Evolutionary conservation across 1,140 invertebrate genomes (phyloP), one percentile per base, ranked within the genome.

Genomic region (Prorops nasuta): DNA sequence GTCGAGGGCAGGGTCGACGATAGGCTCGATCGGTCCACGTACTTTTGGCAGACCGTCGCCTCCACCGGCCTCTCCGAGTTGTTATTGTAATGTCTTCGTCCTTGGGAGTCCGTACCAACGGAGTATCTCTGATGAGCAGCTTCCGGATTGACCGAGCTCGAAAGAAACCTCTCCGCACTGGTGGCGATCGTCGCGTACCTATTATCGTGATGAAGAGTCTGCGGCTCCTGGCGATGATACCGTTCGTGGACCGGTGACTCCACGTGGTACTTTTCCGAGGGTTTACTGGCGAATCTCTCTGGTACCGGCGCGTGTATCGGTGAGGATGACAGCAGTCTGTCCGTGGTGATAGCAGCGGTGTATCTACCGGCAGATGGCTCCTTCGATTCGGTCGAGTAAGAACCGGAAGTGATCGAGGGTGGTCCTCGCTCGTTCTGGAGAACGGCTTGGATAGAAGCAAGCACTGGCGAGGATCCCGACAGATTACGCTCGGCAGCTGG

Each of bases 281-380:
- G 41, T 14, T 66, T 69, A 3, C 55, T 46, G 14, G 64, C 58
- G 40, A 73, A 77, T 46, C 65, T 71, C 19, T 77, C 74, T n/a
- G 74, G 69, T 17, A 71, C 66, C 1, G 72, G 61, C 14, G 66
- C 66, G 36, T 73, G 70, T 20, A 74, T 66, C 17, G 72, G 72
- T 24, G 74, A 75, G 1, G 71, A 64, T 2, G 70, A 67, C 1
- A 74, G 41, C 22, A 76, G 43, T 44, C 64, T 58, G 12, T 74
- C 72, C 7, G 66, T 53, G 2, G 72, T 69, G 3, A 69, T 52
- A 17, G 64, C 34, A n/a, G n/a, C n/a, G 6, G 46, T 35, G 22
- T 71, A 67, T 51, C 65, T 64, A 10, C 59, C 44, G 1, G 37
- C 47, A 2, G 56, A 12, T 2, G 58, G 15, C 2, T 70, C 68